Base-by-base conservation (phyloP, 2,113 vertebrate genomes). In the Rynchops niger region DNA sequence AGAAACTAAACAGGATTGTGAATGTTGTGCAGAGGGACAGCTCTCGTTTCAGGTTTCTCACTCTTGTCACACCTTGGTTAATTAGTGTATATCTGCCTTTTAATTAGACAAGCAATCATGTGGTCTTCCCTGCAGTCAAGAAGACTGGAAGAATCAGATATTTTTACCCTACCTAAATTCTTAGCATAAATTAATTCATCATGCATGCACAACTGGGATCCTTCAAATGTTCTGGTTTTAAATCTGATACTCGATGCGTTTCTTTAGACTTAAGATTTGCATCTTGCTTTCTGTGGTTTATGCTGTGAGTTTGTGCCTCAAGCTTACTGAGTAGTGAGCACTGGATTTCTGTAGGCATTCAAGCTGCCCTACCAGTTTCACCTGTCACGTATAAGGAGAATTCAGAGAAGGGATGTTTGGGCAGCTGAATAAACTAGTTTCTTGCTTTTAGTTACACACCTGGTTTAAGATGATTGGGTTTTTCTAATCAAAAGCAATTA, bases 51-150 rank as follows among this genome's bases (percentile, higher is more conserved):
- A 47, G 32, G 36, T 73, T 88, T 93, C 38, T 93, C 15, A 9
- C 70, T 95, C 59, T 62, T 92, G 84, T 96, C 94, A 86, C 67
- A 67, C 87, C 79, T 96, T 77, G 40, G 18, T 93, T 95, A 96
- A 90, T 97, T 97, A 86, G 85, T 73, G 85, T 87, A 78, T 38
- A 88, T 88, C 71, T 93, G 47, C 47, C 92, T 93, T 94, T 84
- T 96, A 97, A 96, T 96, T 94, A 96, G 71, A 59, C 45, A 85
- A 21, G 76, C 70, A 88, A 78, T 88, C 94, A 81, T 89, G 73
- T 91, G 86, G 79, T 86, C 50, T 55, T 84, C 62, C 90, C 47
- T 91, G 70, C 70, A 82, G 89, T 86, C 56, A 20, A 78, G 76
- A 83, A 90, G 78, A 69, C 69, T 89, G 77, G 77, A 86, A 87